These are phyloP conservation scores for Pinctada fucata DNA, from an alignment of 2,888 invertebrate genomes.

Conservation along the genomic window DNA sequence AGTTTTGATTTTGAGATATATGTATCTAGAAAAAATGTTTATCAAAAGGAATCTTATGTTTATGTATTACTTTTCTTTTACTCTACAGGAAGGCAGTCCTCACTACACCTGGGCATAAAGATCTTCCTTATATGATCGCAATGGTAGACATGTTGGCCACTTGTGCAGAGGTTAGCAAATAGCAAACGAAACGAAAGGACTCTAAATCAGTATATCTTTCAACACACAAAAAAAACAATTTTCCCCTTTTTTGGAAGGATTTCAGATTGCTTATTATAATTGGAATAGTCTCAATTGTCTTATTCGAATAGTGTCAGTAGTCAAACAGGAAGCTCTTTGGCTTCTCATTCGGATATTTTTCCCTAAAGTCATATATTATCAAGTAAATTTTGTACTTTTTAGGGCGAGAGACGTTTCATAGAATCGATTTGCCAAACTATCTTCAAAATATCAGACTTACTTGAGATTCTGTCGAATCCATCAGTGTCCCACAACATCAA, in stretches of 20 bases:
- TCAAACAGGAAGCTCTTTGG: constrained; percentile 53
- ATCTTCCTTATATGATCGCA: constrained; percentile 64
- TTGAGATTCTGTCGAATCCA: constrained; percentile 69
- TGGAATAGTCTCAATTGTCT: too few species aligned
- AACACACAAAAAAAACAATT: too few species aligned
- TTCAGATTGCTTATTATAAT: too few species aligned
- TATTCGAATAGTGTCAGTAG: constrained; percentile 67
- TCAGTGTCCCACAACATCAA: constrained; percentile 69
- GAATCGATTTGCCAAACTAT: constrained; percentile 76
- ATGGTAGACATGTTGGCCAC: constrained; percentile 74
- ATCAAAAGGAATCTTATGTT: background rate
- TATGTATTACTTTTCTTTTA: too few species aligned
- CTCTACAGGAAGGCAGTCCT: constrained; percentile 57
- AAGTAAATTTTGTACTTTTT: constrained; percentile 11
- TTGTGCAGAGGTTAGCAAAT: constrained; percentile 71
- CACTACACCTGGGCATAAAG: constrained; percentile 46
- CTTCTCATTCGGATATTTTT: too few species aligned
- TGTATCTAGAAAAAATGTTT: too few species aligned
- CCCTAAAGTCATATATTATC: too few species aligned
- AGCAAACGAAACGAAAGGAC: background rate
- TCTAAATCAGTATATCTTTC: too few species aligned
- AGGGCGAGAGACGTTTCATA: constrained; percentile 75
- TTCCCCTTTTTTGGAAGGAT: too few species aligned
- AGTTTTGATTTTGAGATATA: too few species aligned
- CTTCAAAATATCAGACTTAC: constrained; percentile 71